Evolutionary conservation across 2,113 vertebrate genomes (phyloP).

Genomic region (Embiotoca jacksoni): DNA sequence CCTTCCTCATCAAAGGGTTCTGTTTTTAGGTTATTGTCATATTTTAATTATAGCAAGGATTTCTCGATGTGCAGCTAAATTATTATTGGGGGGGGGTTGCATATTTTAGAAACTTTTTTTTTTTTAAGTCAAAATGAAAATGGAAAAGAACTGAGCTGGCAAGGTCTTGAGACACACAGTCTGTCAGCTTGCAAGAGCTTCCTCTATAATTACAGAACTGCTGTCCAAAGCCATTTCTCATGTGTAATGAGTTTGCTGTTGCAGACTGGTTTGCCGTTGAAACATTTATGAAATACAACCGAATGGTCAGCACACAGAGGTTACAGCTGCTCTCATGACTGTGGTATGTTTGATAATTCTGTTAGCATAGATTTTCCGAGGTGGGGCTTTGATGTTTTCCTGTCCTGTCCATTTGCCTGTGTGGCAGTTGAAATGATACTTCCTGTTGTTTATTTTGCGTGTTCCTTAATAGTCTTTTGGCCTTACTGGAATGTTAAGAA

Average conservation of each 20-base stretch:
- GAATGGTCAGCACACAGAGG: neutral
- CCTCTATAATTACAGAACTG: constrained; percentile 67
- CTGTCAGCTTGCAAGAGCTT: constrained; percentile 26
- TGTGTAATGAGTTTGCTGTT: constrained; percentile 38
- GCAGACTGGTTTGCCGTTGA: constrained; percentile 24
- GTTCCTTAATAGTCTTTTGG: constrained; percentile 38
- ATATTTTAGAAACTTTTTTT: neutral
- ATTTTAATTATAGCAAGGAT: too few relatives aligned
- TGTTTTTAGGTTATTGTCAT: neutral
- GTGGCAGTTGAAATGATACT: constrained; percentile 59
- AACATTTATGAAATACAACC: constrained; percentile 41
- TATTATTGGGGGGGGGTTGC: neutral
- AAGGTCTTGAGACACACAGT: constrained; percentile 11
- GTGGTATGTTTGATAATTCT: constrained; percentile 22
- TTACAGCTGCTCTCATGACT: neutral
- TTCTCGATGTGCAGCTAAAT: neutral
- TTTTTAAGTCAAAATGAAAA: constrained; percentile 1
- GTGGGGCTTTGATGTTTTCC: constrained; percentile 47
- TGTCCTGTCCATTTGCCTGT: constrained; percentile 16
- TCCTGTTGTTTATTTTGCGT: constrained; percentile 67
- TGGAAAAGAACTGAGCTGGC: constrained; percentile 16
- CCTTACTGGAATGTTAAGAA: constrained; percentile 56
- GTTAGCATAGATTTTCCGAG: constrained; percentile 45
- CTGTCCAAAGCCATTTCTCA: constrained; percentile 39
- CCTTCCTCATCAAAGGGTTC: neutral